Conservation (phyloP, 2,113 vertebrate genomes). For the Otolemur garnettii region DNA sequence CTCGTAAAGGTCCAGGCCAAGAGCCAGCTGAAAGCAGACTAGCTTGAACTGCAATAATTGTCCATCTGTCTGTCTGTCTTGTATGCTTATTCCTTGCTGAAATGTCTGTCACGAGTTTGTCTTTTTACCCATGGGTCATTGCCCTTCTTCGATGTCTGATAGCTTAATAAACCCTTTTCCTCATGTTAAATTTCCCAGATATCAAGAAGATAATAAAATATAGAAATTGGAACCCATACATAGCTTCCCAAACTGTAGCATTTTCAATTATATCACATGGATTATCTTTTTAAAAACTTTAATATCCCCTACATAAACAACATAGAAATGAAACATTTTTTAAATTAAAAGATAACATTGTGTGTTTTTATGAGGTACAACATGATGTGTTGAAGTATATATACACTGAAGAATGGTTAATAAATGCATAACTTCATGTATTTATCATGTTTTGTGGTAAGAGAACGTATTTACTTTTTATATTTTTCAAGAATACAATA, state of each 20-base stretch:
- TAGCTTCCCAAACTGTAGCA: not conserved
- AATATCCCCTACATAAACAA: slow-evolving; percentile 40
- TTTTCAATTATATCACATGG: not conserved
- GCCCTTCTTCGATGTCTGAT: not conserved
- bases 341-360: not conserved
- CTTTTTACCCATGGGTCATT: not conserved
- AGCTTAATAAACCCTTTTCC: not conserved
- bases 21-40: not conserved
- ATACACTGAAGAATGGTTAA: not conserved
- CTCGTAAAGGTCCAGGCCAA: not conserved
- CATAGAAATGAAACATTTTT: not conserved
- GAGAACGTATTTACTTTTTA: not conserved
- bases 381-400: not conserved
- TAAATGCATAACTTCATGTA: not conserved
- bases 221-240: not conserved
- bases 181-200: slow-evolving; percentile 7
- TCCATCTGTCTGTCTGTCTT: not conserved
- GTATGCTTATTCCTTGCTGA: fast-evolving
- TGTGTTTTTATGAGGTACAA: not conserved
- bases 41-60: not conserved
- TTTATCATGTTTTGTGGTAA: not conserved
- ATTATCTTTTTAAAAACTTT: slow-evolving; percentile 47
- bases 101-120: not conserved
- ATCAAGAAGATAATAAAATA: not conserved
- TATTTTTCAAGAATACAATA: not conserved